Base-by-base conservation (phyloP, 2,888 invertebrate species). In the Pseudoips prasinana region DNA sequence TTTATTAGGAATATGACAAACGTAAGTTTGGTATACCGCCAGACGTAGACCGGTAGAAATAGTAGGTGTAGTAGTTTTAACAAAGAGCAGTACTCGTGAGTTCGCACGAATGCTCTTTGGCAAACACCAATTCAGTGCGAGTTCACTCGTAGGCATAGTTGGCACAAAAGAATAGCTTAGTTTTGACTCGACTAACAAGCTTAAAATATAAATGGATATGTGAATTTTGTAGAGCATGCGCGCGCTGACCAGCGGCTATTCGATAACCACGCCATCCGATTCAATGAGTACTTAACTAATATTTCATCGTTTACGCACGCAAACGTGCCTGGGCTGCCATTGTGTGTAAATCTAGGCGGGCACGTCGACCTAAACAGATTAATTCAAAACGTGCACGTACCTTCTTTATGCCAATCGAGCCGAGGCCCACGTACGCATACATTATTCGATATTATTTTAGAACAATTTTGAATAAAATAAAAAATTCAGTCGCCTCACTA, bases 11-110 rank as follows among this genome's bases (percentile, higher is more conserved):
- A n/a, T n/a, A n/a, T n/a, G n/a, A n/a, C n/a, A n/a, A n/a, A n/a
- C n/a, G n/a, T n/a, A 69, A 73, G 73, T 77, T 79, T 73, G 72
- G 71, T 81, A 82, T 82, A 80, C 76, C 79, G 58, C 59, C 64
- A 71, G 66, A 72, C n/a, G 73, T 66, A 73, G 77, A 63, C 73
- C 62, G 74, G 73, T 72, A 68, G 64, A 75, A 81, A 83, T 83
- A 82, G 70, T n/a, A n/a, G n/a, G n/a, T n/a, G n/a, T n/a, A 72
- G 64, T 56, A 55, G 63, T 62, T 66, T 51, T 59, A 67, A 72
- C 74, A 66, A 64, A 76, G 76, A 80, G 83, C 5, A 3, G 14
- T 14, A 5, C 5, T 76, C 61, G 56, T 42, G 56, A 50, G 55
- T 53, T 40, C 50, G 54, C 56, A 46, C 54, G 62, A 63, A 56